Evolutionary conservation across 92 coral and sea anemone genomes (phyloP).

Genomic region (Palythoa grandiflora): DNA sequence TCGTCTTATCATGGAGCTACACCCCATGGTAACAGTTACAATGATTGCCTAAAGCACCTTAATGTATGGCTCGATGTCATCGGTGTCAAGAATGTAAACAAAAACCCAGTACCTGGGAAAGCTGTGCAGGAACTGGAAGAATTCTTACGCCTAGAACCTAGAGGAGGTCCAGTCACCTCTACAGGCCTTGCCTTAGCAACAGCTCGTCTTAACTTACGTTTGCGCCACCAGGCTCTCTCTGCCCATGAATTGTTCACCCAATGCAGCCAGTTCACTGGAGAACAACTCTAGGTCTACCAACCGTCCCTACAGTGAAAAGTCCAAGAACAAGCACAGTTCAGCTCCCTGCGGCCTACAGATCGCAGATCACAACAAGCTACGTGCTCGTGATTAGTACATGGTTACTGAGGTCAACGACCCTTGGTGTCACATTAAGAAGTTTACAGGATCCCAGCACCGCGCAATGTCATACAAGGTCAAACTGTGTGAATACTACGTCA

Average conservation of each 20-base stretch:
- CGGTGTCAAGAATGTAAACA: conserved; percentile 13
- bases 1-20: no score
- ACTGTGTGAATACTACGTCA: not conserved
- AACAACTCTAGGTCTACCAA: conserved; percentile 21
- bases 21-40: conserved; percentile 9
- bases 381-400: not conserved
- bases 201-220: conserved; percentile 34
- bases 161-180: conserved; percentile 1
- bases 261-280: no score
- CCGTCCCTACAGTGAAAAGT: conserved; percentile 21
- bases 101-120: conserved; percentile 37
- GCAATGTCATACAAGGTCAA: conserved; percentile 52
- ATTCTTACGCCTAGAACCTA: conserved; percentile 27
- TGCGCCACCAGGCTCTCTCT: not conserved
- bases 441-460: not conserved
- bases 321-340: conserved; percentile 20
- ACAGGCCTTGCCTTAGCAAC: no score
- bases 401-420: conserved; percentile 25
- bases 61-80: conserved; percentile 18
- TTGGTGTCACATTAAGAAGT: not conserved
- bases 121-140: conserved; percentile 17
- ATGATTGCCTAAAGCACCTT: not conserved
- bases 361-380: conserved; percentile 1
- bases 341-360: not conserved
- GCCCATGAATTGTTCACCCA: no score